Evolutionary conservation across 2,888 invertebrate species (phyloP), one percentile per base, ranked within the genome.

Genomic region (Sarcophaga variegata): DNA sequence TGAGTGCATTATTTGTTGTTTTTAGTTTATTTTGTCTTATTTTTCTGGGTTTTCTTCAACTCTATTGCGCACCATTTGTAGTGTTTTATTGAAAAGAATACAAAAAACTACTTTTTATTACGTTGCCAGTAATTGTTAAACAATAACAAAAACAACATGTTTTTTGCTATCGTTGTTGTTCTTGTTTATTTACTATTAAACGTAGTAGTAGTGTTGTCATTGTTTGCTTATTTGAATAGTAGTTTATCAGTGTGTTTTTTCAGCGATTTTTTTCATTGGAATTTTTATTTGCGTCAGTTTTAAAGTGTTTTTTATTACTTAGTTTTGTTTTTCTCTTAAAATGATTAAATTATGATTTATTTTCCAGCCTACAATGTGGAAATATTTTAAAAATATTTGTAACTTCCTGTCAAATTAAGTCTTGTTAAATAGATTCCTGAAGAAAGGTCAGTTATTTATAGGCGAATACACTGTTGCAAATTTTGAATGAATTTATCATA

Each of bases 61-160:
- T 66, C 45, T 80, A 66, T 22, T 80, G 80, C 80, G 80, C 66
- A 80, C 54, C 17, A 14, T 54, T 54, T 2, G 4, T 17, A 54
- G 54, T 12, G 54, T 37, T 37, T 37, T 37, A 37, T 37, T 10
- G 8, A 37, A 37, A 37, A 37, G 37, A 37, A 37, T 37, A 27
- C 22, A 54, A 54, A 54, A 54, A 54, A 54, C 54, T 54, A 54
- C 54, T 54, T 54, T 54, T 54, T 37, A 37, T 54, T 54, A 54
- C 54, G 54, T 54, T 54, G 49, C 54, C 17, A 17, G 54, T 14
- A 54, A 54, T 54, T 17, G 54, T 54, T 17, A 12, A 54, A 5
- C 54, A 54, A 54, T 54, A 54, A 54, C 5, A 54, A 17, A 12
- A 14, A 54, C 54, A 12, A 12, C 54, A 54, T 54, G 49, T 49